Base-by-base conservation (phyloP, 2,888 invertebrate species). In the Papilio elwesi region DNA sequence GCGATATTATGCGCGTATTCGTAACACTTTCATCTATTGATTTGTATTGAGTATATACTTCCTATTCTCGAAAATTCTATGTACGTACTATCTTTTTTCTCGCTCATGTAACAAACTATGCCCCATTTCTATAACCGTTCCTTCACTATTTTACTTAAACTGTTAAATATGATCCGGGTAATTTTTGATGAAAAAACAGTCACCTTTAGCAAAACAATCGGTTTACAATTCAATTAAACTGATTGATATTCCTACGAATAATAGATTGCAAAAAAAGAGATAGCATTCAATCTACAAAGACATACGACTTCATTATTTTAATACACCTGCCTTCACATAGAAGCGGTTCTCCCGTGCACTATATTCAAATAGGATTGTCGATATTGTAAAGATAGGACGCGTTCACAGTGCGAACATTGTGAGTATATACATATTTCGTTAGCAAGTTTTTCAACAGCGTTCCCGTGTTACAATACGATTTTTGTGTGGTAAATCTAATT, bases 301-400 rank as follows among this genome's bases (percentile, higher is more conserved):
- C 57, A 13, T 13, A 49, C 36, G 43, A 43, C 43, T 59, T 59
- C 57, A 59, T 59, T 59, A 57, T 57, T 36, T 57, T 57, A 57
- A 57, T 57, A 6, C 36, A 26, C 12, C 13, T 57, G 13, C 36
- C 13, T 59, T 55, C 3, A 26, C 55, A 11, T 55, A 36, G 57
- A 38, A n/a, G 52, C 15, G 43, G 43, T 43, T 3, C 6, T 43
- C 6, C 43, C 43, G 43, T 43, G 43, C 43, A 9, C 9, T 43
- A 43, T 4, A 15, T 9, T 59, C 57, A 38, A 59, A 59, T 36
- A 59, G 57, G 57, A 59, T 52, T 52, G 52, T 52, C n/a, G 5
- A 51, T n/a, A 9, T 43, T 43, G 43, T 4, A 11, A 59, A 59
- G 38, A 13, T 59, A 59, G 57, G 57, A 38, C 57, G 57, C 13